These are phyloP conservation scores for Caenorhabditis doughertyi DNA, from an alignment of 2,888 invertebrate genomes.

Conservation along the genomic window DNA sequence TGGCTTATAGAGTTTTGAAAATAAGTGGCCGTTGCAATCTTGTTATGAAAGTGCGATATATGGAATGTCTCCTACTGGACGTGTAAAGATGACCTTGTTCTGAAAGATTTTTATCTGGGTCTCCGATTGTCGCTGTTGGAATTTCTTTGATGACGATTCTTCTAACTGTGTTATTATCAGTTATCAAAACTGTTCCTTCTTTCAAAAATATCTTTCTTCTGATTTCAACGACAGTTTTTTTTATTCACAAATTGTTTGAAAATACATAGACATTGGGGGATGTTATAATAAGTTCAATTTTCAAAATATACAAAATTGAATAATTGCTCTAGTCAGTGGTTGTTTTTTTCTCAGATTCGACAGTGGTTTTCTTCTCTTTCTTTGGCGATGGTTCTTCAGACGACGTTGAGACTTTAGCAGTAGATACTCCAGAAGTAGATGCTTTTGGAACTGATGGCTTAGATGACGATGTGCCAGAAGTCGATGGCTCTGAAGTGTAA, in stretches of 20 bases:
- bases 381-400: neutral
- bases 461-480: too few relatives aligned
- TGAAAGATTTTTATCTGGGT: slow-evolving; percentile 13
- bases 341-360: neutral
- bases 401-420: neutral
- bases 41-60: slow-evolving; percentile 6
- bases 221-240: neutral
- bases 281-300: neutral
- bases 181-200: neutral
- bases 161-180: neutral
- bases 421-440: neutral
- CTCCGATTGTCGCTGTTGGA: neutral
- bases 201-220: neutral
- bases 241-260: neutral
- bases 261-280: neutral
- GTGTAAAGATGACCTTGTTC: slow-evolving; percentile 3
- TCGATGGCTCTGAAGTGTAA: too few relatives aligned
- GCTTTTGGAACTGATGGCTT: too few relatives aligned
- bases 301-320: neutral
- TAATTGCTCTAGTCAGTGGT: neutral
- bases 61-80: neutral
- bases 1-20: slow-evolving; percentile 17
- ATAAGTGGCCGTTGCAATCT: neutral
- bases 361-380: neutral
- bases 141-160: neutral